Conservation (phyloP, 2,888 invertebrate species). For the Ecdyonurus torrentis region DNA sequence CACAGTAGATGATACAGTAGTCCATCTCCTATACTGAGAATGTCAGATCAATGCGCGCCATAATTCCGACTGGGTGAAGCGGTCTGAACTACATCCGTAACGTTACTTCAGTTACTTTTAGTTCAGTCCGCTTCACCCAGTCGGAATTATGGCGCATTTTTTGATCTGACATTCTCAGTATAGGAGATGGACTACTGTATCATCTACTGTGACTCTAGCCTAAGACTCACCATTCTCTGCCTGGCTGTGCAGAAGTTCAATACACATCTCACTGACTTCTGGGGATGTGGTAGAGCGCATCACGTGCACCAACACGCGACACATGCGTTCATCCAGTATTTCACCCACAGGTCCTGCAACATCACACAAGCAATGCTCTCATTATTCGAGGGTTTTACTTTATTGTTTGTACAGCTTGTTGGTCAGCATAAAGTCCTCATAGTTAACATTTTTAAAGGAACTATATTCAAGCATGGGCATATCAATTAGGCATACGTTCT, state of each 20-base stretch:
- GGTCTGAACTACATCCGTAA: too few relatives aligned
- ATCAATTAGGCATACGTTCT: too few relatives aligned
- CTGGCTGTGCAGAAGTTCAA: conserved; percentile 58
- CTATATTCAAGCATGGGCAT: conserved; percentile 26
- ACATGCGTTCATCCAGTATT: conserved; percentile 33
- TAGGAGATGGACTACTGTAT: neutral
- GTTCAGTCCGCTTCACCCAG: too few relatives aligned
- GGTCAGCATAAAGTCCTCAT: neutral
- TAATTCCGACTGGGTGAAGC: too few relatives aligned
- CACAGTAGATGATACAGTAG: too few relatives aligned
- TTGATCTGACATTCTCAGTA: too few relatives aligned
- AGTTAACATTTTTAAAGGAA: neutral
- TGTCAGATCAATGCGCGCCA: too few relatives aligned
- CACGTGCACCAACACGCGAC: conserved; percentile 42
- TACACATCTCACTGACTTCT: conserved; percentile 56
- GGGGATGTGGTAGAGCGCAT: conserved; percentile 45
- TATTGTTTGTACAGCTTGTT: neutral
- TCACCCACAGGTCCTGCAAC: conserved; percentile 5
- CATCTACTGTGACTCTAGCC: neutral
- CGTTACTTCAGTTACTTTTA: too few relatives aligned
- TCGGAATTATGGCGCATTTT: too few relatives aligned
- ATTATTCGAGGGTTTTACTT: neutral
- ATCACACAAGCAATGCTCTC: neutral
- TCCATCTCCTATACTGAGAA: too few relatives aligned
- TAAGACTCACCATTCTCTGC: conserved; percentile 48